Evolutionary conservation across 2,888 invertebrate species (phyloP).

Genomic region (Hydropsyche betteni): DNA sequence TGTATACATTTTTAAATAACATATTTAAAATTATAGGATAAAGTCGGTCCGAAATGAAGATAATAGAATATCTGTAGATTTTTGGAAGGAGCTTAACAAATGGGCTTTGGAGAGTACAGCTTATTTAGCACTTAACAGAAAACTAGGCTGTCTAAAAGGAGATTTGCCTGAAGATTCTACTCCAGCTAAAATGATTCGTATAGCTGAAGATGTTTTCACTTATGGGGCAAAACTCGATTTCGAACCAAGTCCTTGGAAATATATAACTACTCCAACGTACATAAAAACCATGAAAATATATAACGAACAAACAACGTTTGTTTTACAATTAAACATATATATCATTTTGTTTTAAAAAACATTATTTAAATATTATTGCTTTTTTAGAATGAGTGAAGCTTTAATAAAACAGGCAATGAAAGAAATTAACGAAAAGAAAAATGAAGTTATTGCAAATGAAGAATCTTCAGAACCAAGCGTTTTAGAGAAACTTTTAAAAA

Average conservation of each 20-base stretch:
- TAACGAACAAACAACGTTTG: constrained; percentile 53
- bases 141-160: constrained; percentile 52
- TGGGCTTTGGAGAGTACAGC: constrained; percentile 53
- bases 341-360: not conserved
- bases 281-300: constrained; percentile 56
- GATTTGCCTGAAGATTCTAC: constrained; percentile 51
- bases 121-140: constrained; percentile 52
- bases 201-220: constrained; percentile 51
- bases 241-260: constrained; percentile 56
- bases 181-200: constrained; percentile 44
- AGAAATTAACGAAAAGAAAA: constrained; percentile 53
- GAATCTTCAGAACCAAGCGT: constrained; percentile 58
- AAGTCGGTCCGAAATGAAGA: constrained; percentile 51
- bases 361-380: not conserved
- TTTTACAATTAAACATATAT: constrained; percentile 6
- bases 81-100: constrained; percentile 52
- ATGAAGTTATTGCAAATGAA: constrained; percentile 41
- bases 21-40: constrained; percentile 47
- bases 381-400: constrained; percentile 55
- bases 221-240: constrained; percentile 54
- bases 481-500: constrained; percentile 63
- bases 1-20: not conserved
- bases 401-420: constrained; percentile 58
- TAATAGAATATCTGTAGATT: constrained; percentile 46
- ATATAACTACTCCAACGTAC: constrained; percentile 55